These are phyloP conservation scores for Chlamydotis undulata DNA, from an alignment of 2,113 vertebrate genomes.

Conservation along the genomic window DNA sequence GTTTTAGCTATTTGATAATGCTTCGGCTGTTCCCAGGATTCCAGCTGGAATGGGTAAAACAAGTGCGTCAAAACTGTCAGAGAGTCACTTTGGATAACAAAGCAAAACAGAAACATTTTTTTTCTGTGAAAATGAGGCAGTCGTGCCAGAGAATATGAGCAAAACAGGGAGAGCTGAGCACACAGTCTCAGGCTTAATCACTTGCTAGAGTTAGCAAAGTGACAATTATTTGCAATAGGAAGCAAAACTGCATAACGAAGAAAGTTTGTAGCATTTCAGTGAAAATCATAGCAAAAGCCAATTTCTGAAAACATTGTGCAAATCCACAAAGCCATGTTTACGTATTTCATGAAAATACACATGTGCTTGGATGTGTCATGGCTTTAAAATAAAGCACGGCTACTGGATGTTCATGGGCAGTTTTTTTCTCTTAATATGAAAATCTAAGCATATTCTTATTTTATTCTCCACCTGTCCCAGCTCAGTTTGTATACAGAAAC, in stretches of 20 bases:
- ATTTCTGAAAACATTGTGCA: neutral
- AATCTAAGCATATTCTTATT: neutral
- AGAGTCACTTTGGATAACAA: slow-evolving; percentile 22
- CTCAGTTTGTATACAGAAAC: neutral
- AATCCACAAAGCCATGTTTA: neutral
- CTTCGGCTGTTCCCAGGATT: neutral
- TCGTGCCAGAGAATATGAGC: neutral
- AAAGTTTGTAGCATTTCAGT: slow-evolving; percentile 20
- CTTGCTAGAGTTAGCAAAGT: neutral
- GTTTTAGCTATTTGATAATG: neutral
- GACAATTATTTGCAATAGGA: slow-evolving; percentile 25
- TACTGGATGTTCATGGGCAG: neutral
- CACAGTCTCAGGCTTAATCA: slow-evolving; percentile 3
- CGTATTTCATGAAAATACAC: neutral
- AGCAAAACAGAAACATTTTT: neutral
- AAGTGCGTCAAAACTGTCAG: neutral
- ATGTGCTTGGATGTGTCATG: neutral
- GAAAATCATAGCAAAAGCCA: slow-evolving; percentile 28
- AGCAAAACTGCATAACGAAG: neutral
- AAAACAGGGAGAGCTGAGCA: neutral
- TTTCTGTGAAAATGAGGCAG: slow-evolving; percentile 5
- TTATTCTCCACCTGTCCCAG: neutral
- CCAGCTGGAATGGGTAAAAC: neutral
- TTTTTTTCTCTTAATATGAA: neutral
- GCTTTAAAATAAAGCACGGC: neutral